Evolutionary conservation across 2,888 invertebrate genomes (phyloP), one percentile per base, ranked within the genome.

Genomic region (Drosophila suboccidentalis): DNA sequence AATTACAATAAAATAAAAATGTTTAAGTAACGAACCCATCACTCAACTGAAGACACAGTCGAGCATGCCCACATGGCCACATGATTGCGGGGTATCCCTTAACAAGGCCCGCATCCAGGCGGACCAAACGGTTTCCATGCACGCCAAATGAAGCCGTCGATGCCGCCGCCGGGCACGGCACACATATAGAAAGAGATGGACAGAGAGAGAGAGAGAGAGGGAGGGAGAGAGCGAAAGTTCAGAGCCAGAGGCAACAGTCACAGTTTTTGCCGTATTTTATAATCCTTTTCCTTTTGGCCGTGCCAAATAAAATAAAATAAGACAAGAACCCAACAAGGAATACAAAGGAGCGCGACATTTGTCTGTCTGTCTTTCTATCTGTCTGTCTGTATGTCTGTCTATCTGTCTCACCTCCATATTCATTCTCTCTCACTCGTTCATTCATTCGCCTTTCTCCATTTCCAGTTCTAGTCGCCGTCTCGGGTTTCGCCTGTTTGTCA

Each of bases 141-240:
- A 89, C 89, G 89, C 81, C 75, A 89, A 89, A 89, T 89, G 78
- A 86, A 86, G 75, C 82, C 67, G 61, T 71, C 87, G 76, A 68
- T 68, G 67, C 43, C 58, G 63, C 44, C 59, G 32, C 36, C 60
- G 36, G 29, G 60, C 44, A 26, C 32, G n/a, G 17, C 44, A 39
- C 49, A 69, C 63, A 62, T 44, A 67, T n/a, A 29, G 41, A 50
- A 41, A 39, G 47, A 36, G 44, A 44, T 15, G 19, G 19, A 39
- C 10, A 57, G 11, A 26, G 10, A 17, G 9, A 66, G 36, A 57
- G 2, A 5, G 19, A 11, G 32, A 44, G 9, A 29, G 29, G 19
- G 11, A 15, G 43, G 46, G 29, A 5, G 15, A 53, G 64, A 17
- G 47, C 9, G 50, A 26, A 29, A 54, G 66, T 51, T 59, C 64